Base-by-base conservation (phyloP, 2,888 invertebrate species). In the Germaria angustata region DNA sequence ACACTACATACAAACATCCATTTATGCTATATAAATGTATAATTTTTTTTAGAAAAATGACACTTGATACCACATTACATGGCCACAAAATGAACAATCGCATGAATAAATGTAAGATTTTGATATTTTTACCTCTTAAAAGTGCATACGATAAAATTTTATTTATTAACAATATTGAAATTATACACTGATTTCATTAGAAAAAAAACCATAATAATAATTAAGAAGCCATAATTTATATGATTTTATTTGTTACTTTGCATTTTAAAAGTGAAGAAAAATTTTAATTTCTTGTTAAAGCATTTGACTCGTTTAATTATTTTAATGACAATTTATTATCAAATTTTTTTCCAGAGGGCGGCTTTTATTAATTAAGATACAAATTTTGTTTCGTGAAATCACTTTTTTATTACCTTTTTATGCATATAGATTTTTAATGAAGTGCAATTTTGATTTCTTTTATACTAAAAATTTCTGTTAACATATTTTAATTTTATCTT, bases 361-460 rank as follows among this genome's bases (percentile, higher is more conserved):
- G 7, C 41, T 28, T 82, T 66, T 53, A 61, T 66, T 76, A 79
- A 79, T 82, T 79, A 76, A 71, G 59, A 49, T 66, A 44, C 71
- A 66, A 82, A 82, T 75, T 79, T 75, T 39, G n/a, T 78, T 65
- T 55, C 17, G 11, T 39, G 8, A 39, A 24, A 69, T 46, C 65
- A 76, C 71, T 44, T 72, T 61, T 61, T 84, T 78, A 82, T 84
- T 82, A 84, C 80, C 69, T 82, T 80, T 80, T 82, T 44, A 44
- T 22, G 20, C 36, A 32, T 53, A 36, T 34, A 24, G 57, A 57
- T 20, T 71, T 76, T 79, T 79, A 79, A 79, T 75, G 79, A 75
- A 82, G 75, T 82, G 82, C 69, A 75, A 76, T 79, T 17, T 65
- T 28, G 28, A 28, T 28, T 28, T 28, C 69, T 76, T 68, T 28